These are phyloP conservation scores for Sinella curviseta DNA, from an alignment of 1,140 invertebrate genomes.

Conservation along the genomic window DNA sequence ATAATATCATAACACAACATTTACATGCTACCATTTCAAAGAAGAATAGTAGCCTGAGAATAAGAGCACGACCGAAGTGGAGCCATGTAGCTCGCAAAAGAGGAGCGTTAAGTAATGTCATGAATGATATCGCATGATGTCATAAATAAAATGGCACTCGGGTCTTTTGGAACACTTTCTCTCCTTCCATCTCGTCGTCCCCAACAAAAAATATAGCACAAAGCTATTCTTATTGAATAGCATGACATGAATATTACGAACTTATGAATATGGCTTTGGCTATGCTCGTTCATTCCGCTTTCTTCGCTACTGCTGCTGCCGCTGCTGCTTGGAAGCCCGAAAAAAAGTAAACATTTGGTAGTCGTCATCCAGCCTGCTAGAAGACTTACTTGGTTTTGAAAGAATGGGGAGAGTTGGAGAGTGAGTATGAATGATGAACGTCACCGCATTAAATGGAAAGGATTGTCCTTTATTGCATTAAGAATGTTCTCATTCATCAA, in stretches of 20 bases:
- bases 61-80: neutral
- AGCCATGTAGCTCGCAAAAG: neutral
- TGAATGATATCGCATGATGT: neutral
- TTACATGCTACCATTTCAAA: neutral
- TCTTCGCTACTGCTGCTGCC: too few species aligned
- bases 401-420: neutral
- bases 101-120: neutral
- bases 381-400: neutral
- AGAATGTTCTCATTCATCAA: slow-evolving; percentile 11
- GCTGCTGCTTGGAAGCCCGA: too few species aligned
- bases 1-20: neutral
- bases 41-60: neutral
- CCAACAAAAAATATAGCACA: neutral
- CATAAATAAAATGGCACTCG: neutral
- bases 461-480: slow-evolving; percentile 20
- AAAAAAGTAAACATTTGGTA: neutral
- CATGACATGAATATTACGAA: too few species aligned
- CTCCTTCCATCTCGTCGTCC: neutral
- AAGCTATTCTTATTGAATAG: neutral
- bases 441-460: neutral
- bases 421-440: slow-evolving; percentile 12
- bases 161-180: neutral
- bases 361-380: neutral
- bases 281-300: too few species aligned
- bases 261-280: too few species aligned